These are phyloP conservation scores for Protobothrops mucrosquamatus DNA, from an alignment of 2,113 vertebrate genomes.

Conservation along the genomic window DNA sequence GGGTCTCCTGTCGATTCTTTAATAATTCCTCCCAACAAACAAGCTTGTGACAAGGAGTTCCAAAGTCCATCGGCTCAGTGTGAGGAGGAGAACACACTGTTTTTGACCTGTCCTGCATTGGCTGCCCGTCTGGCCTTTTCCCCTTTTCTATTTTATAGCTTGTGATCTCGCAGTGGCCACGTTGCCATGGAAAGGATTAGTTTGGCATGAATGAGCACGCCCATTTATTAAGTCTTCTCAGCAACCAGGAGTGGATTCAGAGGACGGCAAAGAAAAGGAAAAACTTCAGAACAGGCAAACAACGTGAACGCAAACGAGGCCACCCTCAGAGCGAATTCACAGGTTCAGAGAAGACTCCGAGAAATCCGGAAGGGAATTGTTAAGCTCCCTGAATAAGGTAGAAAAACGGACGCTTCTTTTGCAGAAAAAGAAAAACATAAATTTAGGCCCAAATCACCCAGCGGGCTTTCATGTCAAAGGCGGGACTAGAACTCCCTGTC, in stretches of 20 bases:
- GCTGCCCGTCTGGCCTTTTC: background rate
- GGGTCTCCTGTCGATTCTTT: too few relatives aligned
- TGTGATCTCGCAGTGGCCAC: constrained; percentile 64
- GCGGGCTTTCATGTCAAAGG: too few relatives aligned
- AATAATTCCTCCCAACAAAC: too few relatives aligned
- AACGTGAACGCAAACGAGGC: background rate
- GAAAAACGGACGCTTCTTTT: background rate
- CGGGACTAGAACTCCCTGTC: too few relatives aligned
- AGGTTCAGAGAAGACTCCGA: background rate
- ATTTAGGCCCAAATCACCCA: background rate
- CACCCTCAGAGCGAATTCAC: background rate
- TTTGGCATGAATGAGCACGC: constrained; percentile 60
- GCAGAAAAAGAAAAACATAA: background rate
- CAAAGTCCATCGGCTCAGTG: too few relatives aligned
- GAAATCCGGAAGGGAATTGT: background rate
- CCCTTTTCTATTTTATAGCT: constrained; percentile 57
- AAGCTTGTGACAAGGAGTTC: background rate
- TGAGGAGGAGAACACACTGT: too few relatives aligned
- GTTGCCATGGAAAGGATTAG: constrained; percentile 70
- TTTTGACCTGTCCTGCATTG: background rate
- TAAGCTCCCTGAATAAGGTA: background rate
- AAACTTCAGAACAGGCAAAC: too few relatives aligned
- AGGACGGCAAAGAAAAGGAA: background rate
- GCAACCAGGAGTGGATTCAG: constrained; percentile 35
- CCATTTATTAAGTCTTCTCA: constrained; percentile 47